Evolutionary conservation across 2,888 invertebrate genomes (phyloP), one percentile per base, ranked within the genome.

Genomic region (Polia nebulosa): DNA sequence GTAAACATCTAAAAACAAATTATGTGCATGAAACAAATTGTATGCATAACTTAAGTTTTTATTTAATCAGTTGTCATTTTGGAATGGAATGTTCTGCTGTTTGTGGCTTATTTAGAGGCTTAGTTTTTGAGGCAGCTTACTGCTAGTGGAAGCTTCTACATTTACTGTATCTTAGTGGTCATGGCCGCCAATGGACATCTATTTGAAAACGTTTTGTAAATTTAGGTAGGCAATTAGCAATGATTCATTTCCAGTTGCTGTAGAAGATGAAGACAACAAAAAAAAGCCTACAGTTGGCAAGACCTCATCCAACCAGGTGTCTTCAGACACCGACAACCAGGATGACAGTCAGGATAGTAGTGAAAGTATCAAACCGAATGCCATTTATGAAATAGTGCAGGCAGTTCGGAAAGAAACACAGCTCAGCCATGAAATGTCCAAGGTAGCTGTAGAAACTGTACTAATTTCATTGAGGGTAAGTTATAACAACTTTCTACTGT

Each of bases 361-460:
- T 72, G 95, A 95, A 70, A 94, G 95, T 73, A 90, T 96, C 87
- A 90, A 95, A 87, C 91, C 96, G 66, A 92, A 96, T 93, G 91
- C 96, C 73, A 92, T 98, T 52, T 98, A 98, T 91, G 97, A 98
- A 85, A 96, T 98, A 76, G 97, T 98, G 9, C 98, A 98, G 89
- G 96, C 97, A 83, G 98, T 98, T 47, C 96, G 98, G 58, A 97
- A 97, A 83, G 98, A 98, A 87, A 98, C 98, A 0, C 98, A 98
- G 85, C 96, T 98, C 45, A 98, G 98, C 84, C 98, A 98, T 92
- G 98, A 98, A 84, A 97, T 98, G 96, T 98, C 98, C 0, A 97
- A 98, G 89, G 97, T 98, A 64, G 98, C 98, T 17, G 97, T 98
- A 41, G 97, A 97, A 73, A 98, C 98, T 47, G 98, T 98, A 0